Conservation (phyloP, 2,113 vertebrate species). For the Camelus bactrianus region DNA sequence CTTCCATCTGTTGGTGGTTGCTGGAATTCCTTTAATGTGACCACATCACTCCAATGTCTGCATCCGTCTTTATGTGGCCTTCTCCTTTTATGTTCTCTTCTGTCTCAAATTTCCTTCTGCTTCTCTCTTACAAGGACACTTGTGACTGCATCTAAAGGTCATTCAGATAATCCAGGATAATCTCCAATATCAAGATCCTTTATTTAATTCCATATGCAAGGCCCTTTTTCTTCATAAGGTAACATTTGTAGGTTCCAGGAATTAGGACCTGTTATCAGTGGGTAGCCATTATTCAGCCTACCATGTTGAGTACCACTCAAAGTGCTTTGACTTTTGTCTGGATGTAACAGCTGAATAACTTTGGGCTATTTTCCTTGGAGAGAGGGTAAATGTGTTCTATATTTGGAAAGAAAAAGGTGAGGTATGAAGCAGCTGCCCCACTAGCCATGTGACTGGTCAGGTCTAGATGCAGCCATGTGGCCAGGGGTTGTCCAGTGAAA, state of each 20-base stretch:
- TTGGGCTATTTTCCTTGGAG: neutral
- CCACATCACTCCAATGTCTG: neutral
- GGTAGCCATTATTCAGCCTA: neutral
- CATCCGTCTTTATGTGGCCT: neutral
- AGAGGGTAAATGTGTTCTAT: neutral
- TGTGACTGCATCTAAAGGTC: neutral
- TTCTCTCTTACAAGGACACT: neutral
- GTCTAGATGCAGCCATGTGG: neutral
- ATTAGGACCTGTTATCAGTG: neutral
- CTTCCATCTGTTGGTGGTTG: neutral
- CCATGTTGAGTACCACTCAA: neutral
- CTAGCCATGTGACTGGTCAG: neutral
- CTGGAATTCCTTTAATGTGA: neutral
- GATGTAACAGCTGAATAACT: neutral
- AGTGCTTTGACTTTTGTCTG: neutral
- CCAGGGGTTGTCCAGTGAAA: neutral
- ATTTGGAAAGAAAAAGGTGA: neutral
- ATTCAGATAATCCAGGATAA: neutral
- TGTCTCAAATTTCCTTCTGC: neutral
- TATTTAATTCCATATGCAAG: neutral
- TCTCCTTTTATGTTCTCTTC: neutral
- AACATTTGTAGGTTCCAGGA: neutral
- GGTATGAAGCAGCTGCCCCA: neutral
- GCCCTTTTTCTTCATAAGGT: neutral
- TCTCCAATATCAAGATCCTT: neutral